Conservation (phyloP, 2,888 invertebrate genomes). For the Drosophila fungiperda region DNA sequence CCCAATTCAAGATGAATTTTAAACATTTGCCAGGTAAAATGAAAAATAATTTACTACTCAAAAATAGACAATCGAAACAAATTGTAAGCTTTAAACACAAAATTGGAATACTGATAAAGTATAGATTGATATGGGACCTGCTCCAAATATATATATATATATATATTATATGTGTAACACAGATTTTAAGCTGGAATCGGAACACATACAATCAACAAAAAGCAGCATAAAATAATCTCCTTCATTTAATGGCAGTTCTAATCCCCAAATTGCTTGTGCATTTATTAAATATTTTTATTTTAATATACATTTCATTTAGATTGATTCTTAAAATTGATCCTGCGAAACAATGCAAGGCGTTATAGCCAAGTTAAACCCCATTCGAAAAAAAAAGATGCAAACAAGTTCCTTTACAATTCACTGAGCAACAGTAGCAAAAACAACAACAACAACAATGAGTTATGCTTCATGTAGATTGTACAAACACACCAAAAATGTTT, state of each 20-base stretch:
- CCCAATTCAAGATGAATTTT: not conserved
- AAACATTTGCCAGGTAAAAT: not conserved
- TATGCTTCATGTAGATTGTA: conserved; percentile 21
- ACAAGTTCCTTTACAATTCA: conserved; percentile 38
- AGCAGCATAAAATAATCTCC: not conserved
- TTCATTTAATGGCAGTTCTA: not conserved
- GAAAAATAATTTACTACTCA: not conserved
- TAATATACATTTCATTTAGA: not conserved
- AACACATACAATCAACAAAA: not conserved
- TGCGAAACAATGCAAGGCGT: not conserved
- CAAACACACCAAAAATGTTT: conserved; percentile 46
- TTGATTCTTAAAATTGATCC: not conserved
- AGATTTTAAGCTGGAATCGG: not conserved
- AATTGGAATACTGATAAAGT: not conserved
- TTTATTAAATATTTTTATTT: not conserved
- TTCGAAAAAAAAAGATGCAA: conserved; percentile 7
- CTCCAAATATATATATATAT: not conserved
- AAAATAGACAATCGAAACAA: not conserved
- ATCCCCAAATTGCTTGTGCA: not conserved
- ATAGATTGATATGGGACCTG: not conserved
- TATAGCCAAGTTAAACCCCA: not conserved
- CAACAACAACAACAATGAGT: conserved; percentile 2
- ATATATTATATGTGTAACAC: not conserved
- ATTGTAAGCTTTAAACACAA: not conserved
- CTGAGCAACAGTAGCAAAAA: conserved; percentile 14